Evolutionary conservation across 2,113 vertebrate genomes (phyloP), one percentile per base, ranked within the genome.

Genomic region (Pterocles gutturalis): DNA sequence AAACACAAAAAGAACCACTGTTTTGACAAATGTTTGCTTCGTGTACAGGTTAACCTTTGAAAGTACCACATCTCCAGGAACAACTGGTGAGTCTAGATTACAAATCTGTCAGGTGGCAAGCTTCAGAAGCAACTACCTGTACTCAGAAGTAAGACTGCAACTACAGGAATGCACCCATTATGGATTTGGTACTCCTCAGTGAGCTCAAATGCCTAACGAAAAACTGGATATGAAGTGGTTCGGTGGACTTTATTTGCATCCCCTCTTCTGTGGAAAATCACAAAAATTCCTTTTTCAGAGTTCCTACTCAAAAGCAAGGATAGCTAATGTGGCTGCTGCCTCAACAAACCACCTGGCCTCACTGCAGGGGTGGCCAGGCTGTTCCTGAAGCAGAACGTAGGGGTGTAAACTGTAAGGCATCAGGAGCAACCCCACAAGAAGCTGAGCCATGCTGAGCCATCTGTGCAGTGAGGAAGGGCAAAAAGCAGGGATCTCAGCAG

Each of bases 381-480:
- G 69, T 20, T 90, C 55, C 81, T 70, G 69, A 87, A 66, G 82
- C 31, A 18, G 45, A 77, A 64, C 2, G 1, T 71, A 45, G 57
- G 67, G 58, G 61, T 76, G 51, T 20, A 29, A 90, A 48, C 41
- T 33, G n/a, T 38, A 31, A 41, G 53, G 58, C 33, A 28, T 48
- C 46, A 19, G 72, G 11, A 91, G 38, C 80, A 71, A 58, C 26
- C 45, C 34, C 11, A 17, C 0, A 0, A 78, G 54, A 54, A 91
- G 48, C 10, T 1, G 53, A 76, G 53, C 28, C 41, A 31, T 64
- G 48, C 60, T 51, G 24, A 86, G 43, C 41, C 17, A 41, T 19
- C 55, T 0, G 0, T 41, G 45, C 0, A 0, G 29, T 17, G 20
- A 87, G 48, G 38, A 43, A 10, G 29, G 38, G 66, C 43, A 67